phyloP scores from a whole-genome alignment of 2,888 invertebrate genomes.

The Sylvicola fuscatus region DNA sequence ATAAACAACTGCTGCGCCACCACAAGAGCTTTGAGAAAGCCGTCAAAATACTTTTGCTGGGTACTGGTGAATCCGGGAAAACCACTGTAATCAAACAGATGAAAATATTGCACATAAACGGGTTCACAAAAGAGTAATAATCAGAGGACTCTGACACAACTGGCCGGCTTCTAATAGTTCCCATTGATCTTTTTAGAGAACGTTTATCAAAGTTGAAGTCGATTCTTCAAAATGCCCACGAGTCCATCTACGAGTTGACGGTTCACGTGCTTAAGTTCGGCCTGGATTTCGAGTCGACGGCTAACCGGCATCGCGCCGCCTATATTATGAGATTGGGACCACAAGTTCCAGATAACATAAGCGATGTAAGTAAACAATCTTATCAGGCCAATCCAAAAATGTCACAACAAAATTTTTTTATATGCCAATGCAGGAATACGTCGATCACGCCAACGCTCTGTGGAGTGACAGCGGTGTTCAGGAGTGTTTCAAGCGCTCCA shows the following conservation, averaged over 20 bases:
- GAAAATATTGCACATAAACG: slow-evolving; percentile 65
- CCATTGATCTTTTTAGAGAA: slow-evolving; percentile 31
- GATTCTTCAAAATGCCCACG: slow-evolving; percentile 53
- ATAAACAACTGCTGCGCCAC: slow-evolving; percentile 32
- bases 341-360: slow-evolving; percentile 30
- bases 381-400: too few species aligned
- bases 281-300: slow-evolving; percentile 28
- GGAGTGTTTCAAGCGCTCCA: slow-evolving; percentile 44
- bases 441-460: slow-evolving; percentile 38
- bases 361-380: slow-evolving; percentile 27
- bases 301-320: slow-evolving; percentile 18
- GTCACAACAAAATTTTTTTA: slow-evolving; percentile 2
- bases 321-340: slow-evolving; percentile 32
- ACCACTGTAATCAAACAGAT: slow-evolving; percentile 75
- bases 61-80: slow-evolving; percentile 66
- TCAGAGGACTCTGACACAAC: not conserved
- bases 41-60: slow-evolving; percentile 38
- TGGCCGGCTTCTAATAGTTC: not conserved
- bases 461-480: slow-evolving; percentile 54
- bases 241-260: slow-evolving; percentile 47
- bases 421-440: slow-evolving; percentile 34
- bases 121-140: slow-evolving; percentile 48
- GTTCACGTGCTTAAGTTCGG: slow-evolving; percentile 33
- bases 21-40: slow-evolving; percentile 27
- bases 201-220: slow-evolving; percentile 39